phyloP scores from a whole-genome alignment of 2,797 vertebrate genomes.

The Chanos chanos region DNA sequence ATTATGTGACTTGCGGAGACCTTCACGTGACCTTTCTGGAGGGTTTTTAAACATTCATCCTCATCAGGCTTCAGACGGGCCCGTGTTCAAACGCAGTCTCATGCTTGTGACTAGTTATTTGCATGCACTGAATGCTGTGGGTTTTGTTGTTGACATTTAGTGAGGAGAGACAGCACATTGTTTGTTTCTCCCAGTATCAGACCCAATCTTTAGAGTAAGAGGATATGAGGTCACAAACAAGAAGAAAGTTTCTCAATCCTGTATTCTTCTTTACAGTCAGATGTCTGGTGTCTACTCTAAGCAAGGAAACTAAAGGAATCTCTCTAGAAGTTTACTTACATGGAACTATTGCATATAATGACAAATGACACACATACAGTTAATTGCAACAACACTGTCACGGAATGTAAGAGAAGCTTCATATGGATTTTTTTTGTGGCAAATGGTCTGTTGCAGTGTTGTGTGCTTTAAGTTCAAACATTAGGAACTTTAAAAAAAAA shows the following conservation, averaged over 20 bases:
- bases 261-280: slow-evolving; percentile 27
- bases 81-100: too few species aligned
- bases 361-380: too few species aligned
- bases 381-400: too few species aligned
- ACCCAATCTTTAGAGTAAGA: background rate
- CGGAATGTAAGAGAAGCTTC: too few species aligned
- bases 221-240: slow-evolving; percentile 21
- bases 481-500: background rate
- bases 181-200: slow-evolving; percentile 1
- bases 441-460: background rate
- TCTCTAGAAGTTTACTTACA: too few species aligned
- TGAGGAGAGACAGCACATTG: background rate
- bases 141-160: background rate
- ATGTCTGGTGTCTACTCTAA: slow-evolving; percentile 18
- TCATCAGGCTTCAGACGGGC: background rate
- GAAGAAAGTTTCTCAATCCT: slow-evolving; percentile 15
- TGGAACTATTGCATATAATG: too few species aligned
- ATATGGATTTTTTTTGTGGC: too few species aligned
- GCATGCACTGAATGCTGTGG: too few species aligned
- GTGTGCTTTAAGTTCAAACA: background rate
- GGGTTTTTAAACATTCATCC: background rate
- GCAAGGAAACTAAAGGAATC: slow-evolving; percentile 39
- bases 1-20: slow-evolving; percentile 1
- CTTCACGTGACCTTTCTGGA: background rate
- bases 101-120: too few species aligned